These are phyloP conservation scores for Okamejei kenojei DNA, from an alignment of 2,797 vertebrate species.

Conservation along the genomic window DNA sequence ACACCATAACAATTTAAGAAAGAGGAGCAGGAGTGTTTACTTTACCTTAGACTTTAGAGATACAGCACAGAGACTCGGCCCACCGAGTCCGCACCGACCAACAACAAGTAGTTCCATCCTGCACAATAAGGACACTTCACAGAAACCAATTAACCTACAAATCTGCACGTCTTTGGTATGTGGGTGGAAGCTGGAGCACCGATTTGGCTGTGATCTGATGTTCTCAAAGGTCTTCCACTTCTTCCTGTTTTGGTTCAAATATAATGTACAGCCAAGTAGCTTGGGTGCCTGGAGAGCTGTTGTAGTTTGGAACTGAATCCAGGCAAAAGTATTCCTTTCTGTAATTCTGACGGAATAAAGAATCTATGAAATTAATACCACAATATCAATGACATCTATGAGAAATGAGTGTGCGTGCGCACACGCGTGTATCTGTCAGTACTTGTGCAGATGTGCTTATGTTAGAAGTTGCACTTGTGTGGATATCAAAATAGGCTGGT, in stretches of 20 bases:
- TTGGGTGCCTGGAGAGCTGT: background rate
- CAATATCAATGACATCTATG: background rate
- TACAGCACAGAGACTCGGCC: too few relatives aligned
- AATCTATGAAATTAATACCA: background rate
- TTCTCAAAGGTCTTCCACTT: background rate
- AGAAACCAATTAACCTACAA: too few relatives aligned
- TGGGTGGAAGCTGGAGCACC: too few relatives aligned
- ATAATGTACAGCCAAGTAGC: background rate
- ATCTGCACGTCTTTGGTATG: too few relatives aligned
- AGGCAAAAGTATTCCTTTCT: background rate
- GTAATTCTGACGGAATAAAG: background rate
- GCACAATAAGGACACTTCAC: too few relatives aligned
- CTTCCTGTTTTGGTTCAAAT: background rate
- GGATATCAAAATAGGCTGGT: background rate
- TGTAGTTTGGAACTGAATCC: background rate
- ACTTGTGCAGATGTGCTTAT: background rate
- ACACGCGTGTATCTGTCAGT: background rate
- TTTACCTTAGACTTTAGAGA: too few relatives aligned
- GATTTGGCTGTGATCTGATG: background rate
- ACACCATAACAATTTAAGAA: too few relatives aligned
- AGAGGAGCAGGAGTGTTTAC: too few relatives aligned
- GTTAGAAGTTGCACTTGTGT: background rate
- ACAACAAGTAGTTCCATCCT: too few relatives aligned
- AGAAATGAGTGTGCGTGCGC: background rate
- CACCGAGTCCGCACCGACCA: too few relatives aligned